Evolutionary conservation across 92 coral and sea anemone genomes (phyloP).

Genomic region (Pocillopora grandis): DNA sequence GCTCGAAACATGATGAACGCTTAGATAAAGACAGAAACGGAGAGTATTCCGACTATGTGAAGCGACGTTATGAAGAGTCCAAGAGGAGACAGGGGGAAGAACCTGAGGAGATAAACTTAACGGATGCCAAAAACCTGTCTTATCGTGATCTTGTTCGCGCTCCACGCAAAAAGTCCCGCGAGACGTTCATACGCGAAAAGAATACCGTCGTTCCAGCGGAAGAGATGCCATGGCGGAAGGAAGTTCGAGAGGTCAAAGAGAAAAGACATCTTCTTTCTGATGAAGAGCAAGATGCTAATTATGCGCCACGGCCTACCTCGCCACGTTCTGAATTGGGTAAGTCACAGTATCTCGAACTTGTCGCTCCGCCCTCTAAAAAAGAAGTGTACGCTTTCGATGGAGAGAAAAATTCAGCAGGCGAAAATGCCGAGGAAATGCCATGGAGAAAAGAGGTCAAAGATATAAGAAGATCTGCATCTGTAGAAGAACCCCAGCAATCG

Average conservation of each 20-base stretch:
- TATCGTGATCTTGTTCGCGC: constrained; percentile 67
- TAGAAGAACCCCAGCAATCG: constrained; percentile 15
- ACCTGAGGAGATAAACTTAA: constrained; percentile 25
- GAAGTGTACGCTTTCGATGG: constrained; percentile 19
- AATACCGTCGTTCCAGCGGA: constrained; percentile 2
- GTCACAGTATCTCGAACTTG: constrained; percentile 34
- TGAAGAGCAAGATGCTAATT: constrained; percentile 24
- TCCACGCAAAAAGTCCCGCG: constrained; percentile 43
- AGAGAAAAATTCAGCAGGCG: not conserved
- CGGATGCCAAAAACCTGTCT: constrained; percentile 49
- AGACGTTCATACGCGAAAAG: constrained; percentile 43
- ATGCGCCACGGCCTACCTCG: constrained; percentile 22
- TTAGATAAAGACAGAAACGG: constrained; percentile 5
- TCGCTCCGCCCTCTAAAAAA: constrained; percentile 36
- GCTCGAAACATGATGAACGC: not conserved
- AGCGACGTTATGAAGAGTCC: constrained; percentile 23
- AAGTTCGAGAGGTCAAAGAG: constrained; percentile 37
- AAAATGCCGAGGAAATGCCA: constrained; percentile 25
- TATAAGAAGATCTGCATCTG: constrained; percentile 17
- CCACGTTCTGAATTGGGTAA: constrained; percentile 41
- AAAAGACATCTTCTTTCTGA: constrained; percentile 6
- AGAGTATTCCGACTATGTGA: constrained; percentile 26
- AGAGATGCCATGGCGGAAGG: constrained; percentile 54
- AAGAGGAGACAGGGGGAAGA: constrained; percentile 26
- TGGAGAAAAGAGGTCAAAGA: constrained; percentile 34